Percentiles rank a stretch among this genome's conserved stretches.
phyloP scores from a whole-genome alignment of 1,140 invertebrate species.

The Lamellibrachia luymesi region DNA sequence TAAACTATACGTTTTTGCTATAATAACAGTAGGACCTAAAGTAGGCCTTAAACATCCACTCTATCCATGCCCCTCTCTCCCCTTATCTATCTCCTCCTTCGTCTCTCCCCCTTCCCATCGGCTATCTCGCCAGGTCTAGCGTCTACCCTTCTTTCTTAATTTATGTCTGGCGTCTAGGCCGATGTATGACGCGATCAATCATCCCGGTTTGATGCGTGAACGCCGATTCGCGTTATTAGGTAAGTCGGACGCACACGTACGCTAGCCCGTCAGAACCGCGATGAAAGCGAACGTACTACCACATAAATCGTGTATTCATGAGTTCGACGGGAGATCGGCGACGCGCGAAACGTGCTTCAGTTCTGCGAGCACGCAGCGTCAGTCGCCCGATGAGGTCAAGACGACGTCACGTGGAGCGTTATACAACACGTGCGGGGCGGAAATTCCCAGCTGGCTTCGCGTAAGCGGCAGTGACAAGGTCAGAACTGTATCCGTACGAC shows the following conservation, averaged over 20 bases:
- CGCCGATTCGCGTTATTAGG: background rate
- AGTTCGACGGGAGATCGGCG: background rate
- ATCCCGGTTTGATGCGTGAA: background rate
- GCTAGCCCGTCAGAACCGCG: background rate
- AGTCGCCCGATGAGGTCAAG: background rate
- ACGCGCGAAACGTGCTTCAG: background rate
- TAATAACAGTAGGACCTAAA: too few species aligned
- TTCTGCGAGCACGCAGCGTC: background rate
- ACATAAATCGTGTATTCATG: background rate
- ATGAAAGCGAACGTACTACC: background rate
- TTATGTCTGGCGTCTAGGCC: too few species aligned
- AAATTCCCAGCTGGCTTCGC: background rate
- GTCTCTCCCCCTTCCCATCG: too few species aligned
- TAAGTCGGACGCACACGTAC: background rate
- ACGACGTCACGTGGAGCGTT: background rate
- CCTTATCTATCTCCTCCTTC: too few species aligned
- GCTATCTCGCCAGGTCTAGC: too few species aligned
- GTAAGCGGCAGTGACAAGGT: background rate
- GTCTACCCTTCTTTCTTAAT: too few species aligned
- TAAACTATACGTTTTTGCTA: too few species aligned
- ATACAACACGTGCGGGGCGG: background rate
- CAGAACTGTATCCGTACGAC: background rate
- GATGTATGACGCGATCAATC: background rate
- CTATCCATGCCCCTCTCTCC: too few species aligned
- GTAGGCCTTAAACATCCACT: too few species aligned